Conservation (phyloP, 2,888 invertebrate species). For the Drosophila eohydei region DNA sequence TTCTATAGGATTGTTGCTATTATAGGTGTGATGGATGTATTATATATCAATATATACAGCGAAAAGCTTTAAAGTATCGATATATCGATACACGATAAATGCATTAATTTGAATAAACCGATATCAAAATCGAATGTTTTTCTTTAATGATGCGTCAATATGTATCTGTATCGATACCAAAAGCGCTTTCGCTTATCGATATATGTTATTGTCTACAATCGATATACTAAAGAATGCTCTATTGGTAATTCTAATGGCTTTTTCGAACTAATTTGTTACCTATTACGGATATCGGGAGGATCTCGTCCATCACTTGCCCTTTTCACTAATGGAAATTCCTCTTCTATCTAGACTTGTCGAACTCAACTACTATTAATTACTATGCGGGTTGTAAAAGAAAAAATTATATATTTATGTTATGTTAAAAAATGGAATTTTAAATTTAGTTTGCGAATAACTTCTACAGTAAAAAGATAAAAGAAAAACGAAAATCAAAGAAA, state of each 20-base stretch:
- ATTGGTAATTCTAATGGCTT: neutral
- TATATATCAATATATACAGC: neutral
- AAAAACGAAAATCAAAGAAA: neutral
- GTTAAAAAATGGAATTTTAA: conserved; percentile 13
- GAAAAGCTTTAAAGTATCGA: neutral
- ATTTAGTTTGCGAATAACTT: conserved; percentile 22
- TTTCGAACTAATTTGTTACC: neutral
- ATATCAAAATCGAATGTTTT: neutral
- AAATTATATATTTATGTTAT: conserved; percentile 7
- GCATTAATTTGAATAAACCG: neutral
- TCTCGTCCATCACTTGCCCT: neutral
- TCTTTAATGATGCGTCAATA: too few species aligned
- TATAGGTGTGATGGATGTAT: too few species aligned
- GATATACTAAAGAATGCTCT: neutral
- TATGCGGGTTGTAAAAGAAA: conserved; percentile 11
- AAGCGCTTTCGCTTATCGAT: neutral
- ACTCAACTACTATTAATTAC: neutral
- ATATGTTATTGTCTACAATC: neutral
- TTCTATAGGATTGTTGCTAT: too few species aligned
- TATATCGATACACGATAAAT: neutral
- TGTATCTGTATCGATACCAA: neutral
- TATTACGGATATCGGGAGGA: neutral
- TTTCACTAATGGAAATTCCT: neutral
- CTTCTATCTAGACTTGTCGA: neutral
- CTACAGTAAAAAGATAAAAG: conserved; percentile 35